Evolutionary conservation across 1,140 invertebrate genomes (phyloP).

Genomic region (Atta colombica): DNA sequence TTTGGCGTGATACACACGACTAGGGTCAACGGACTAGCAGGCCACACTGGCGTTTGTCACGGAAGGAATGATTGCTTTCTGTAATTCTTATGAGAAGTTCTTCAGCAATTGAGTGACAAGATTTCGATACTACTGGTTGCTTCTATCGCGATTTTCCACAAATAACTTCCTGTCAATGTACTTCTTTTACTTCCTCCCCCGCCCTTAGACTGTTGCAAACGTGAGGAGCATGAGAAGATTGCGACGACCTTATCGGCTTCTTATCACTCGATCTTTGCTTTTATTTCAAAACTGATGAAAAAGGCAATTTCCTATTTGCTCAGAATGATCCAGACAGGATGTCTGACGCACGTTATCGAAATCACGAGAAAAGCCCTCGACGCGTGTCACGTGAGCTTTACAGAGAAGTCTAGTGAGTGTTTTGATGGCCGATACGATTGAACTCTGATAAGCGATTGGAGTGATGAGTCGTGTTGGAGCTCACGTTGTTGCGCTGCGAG

Average conservation of each 20-base stretch:
- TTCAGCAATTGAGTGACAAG: too few relatives aligned
- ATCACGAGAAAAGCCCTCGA: constrained; percentile 42
- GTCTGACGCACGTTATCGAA: constrained; percentile 30
- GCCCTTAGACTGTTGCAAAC: not conserved
- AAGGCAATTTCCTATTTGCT: not conserved
- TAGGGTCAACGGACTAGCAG: constrained; percentile 28
- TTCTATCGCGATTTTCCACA: not conserved
- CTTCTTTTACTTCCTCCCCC: not conserved
- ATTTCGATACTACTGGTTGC: not conserved
- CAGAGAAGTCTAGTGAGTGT: not conserved
- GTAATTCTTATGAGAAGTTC: not conserved
- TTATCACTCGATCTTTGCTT: constrained; percentile 4
- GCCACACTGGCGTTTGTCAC: not conserved
- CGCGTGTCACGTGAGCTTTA: not conserved
- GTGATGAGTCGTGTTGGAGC: not conserved
- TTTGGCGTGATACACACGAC: not conserved
- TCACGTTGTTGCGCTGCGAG: constrained; percentile 51
- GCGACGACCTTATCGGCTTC: not conserved
- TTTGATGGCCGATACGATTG: constrained; percentile 20
- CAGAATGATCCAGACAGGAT: not conserved
- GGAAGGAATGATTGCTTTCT: not conserved
- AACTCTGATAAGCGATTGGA: not conserved
- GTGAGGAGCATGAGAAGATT: not conserved
- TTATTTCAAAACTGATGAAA: not conserved
- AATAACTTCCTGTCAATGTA: too few relatives aligned